phyloP scores from a whole-genome alignment of 2,888 invertebrate genomes.

The Vannuccia rotundouncinata region DNA sequence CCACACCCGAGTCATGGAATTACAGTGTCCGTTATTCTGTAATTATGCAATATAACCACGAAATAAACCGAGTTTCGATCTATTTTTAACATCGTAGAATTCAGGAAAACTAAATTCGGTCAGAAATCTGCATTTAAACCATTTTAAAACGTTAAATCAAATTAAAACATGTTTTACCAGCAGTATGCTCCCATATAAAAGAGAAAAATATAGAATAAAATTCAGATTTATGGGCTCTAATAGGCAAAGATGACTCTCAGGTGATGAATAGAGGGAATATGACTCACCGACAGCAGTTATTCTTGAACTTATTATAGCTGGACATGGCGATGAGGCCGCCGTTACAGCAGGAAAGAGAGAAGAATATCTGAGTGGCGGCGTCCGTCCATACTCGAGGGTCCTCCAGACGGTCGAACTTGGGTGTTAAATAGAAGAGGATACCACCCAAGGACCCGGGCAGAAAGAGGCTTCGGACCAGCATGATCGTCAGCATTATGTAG shows the following conservation, averaged over 20 bases:
- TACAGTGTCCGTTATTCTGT: no score
- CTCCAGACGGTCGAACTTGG: constrained; percentile 67
- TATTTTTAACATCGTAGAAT: no score
- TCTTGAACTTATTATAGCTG: constrained; percentile 53
- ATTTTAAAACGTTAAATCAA: background rate
- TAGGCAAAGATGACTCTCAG: no score
- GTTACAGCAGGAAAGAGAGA: constrained; percentile 51
- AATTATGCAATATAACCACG: no score
- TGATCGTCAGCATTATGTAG: constrained; percentile 59
- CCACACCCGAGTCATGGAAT: no score
- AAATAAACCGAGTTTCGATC: no score
- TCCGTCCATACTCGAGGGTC: constrained; percentile 58
- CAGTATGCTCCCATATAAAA: no score
- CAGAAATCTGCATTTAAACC: background rate
- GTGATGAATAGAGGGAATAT: no score
- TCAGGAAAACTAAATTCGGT: no score
- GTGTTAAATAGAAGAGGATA: constrained; percentile 71
- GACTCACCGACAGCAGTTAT: constrained; percentile 49
- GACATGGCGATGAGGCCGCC: constrained; percentile 54
- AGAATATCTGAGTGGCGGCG: constrained; percentile 52
- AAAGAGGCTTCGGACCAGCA: constrained; percentile 71
- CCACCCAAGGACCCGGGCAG: constrained; percentile 72
- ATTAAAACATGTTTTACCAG: no score
- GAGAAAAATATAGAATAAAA: no score
- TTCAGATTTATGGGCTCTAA: no score